A percentile compares a stretch with the other conserved stretches of the same genome.
Evolutionary conservation across 1,140 invertebrate species (phyloP).

Genomic region (Scaptomyza hsui): DNA sequence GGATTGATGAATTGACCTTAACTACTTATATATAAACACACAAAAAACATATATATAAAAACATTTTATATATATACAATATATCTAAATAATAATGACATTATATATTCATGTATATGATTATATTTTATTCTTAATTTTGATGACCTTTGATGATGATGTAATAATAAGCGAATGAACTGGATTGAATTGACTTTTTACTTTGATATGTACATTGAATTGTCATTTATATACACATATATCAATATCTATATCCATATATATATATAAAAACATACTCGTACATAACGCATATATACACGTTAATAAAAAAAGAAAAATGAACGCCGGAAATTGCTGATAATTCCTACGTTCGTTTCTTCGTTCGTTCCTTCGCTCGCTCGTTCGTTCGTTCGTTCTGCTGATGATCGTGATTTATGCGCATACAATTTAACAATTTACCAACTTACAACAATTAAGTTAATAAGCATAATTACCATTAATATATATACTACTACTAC

Average conservation of each 20-base stretch:
- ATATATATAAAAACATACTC: conserved; percentile 48
- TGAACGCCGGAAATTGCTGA: conserved; percentile 63
- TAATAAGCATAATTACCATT: conserved; percentile 54
- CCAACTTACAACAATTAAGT: conserved; percentile 31
- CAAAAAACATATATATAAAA: conserved; percentile 44
- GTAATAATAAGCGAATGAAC: conserved; percentile 80
- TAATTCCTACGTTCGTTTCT: conserved; percentile 44
- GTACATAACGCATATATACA: conserved; percentile 39
- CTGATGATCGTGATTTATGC: conserved; percentile 81
- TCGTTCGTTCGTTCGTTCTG: conserved; percentile 73
- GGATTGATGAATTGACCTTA: conserved; percentile 56
- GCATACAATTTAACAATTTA: conserved; percentile 55
- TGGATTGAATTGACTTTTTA: conserved; percentile 76
- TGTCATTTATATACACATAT: conserved; percentile 51
- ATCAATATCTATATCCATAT: conserved; percentile 28
- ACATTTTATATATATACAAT: conserved; percentile 50
- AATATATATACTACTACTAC: conserved; percentile 41
- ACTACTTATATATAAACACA: conserved; percentile 31
- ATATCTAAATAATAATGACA: conserved; percentile 40
- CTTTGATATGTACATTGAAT: conserved; percentile 72
- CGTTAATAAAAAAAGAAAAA: conserved; percentile 1
- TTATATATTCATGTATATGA: conserved; percentile 72
- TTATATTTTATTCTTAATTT: conserved; percentile 70
- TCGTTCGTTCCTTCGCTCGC: conserved; percentile 63
- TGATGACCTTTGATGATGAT: conserved; percentile 79